These are phyloP conservation scores for Lissocephala sabroskyi DNA, from an alignment of 2,888 invertebrate genomes.

Conservation along the genomic window DNA sequence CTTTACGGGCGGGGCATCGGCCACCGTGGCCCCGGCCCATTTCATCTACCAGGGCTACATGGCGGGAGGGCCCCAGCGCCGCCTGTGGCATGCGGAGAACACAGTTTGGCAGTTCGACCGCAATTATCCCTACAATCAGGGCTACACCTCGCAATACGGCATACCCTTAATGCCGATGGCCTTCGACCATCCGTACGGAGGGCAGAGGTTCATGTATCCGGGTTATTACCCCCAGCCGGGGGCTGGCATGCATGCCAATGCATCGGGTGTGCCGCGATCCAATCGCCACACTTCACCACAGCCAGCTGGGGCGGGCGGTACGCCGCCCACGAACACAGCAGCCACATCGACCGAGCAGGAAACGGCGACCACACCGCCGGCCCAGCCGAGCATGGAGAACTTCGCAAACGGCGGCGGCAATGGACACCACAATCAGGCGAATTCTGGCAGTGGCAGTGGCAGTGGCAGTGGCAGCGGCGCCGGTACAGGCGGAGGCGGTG, in stretches of 20 bases:
- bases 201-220: constrained; percentile 46
- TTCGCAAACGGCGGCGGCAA: not conserved
- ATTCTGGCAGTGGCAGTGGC: constrained; percentile 1
- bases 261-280: constrained; percentile 16
- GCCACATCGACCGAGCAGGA: not conserved
- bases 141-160: constrained; percentile 39
- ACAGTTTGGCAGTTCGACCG: constrained; percentile 54
- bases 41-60: constrained; percentile 43
- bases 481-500: too few relatives aligned
- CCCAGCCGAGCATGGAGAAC: constrained; percentile 11
- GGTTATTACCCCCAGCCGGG: constrained; percentile 31
- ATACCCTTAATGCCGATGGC: constrained; percentile 48
- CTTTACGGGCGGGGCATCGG: constrained; percentile 17
- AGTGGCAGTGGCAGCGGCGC: constrained; percentile 1
- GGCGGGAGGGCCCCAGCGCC: constrained; percentile 38
- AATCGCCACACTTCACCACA: constrained; percentile 22
- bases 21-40: constrained; percentile 17
- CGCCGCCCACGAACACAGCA: constrained; percentile 10
- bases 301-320: not conserved
- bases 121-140: constrained; percentile 54
- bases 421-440: constrained; percentile 2
- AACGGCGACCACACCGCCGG: too few relatives aligned
- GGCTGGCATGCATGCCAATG: constrained; percentile 3
- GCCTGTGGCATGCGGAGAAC: constrained; percentile 51
- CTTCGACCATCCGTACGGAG: constrained; percentile 39